Conservation (phyloP, 1,140 invertebrate genomes). For the Latrodectus geometricus region DNA sequence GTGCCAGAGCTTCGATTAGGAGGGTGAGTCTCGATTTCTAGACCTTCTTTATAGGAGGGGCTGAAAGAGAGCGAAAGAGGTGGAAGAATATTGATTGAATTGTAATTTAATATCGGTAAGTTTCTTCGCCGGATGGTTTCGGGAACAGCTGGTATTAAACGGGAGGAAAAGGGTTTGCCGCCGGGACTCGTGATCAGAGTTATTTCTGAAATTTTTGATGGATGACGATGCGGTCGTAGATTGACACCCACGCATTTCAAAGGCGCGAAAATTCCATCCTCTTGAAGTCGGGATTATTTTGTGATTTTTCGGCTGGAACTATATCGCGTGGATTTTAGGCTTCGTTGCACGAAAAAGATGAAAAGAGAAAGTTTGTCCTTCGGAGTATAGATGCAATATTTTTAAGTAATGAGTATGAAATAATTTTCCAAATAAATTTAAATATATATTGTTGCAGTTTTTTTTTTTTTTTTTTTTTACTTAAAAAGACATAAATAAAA, state of each 20-base stretch:
- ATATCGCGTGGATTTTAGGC: too few relatives aligned
- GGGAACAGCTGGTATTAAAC: slow-evolving; percentile 36
- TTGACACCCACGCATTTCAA: background rate
- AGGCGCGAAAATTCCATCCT: too few relatives aligned
- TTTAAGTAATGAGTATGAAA: too few relatives aligned
- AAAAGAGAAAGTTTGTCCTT: too few relatives aligned
- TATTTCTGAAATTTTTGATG: slow-evolving; percentile 20
- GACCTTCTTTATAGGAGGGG: background rate
- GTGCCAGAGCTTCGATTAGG: slow-evolving; percentile 40
- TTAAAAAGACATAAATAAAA: too few relatives aligned
- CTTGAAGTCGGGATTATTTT: too few relatives aligned
- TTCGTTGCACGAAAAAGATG: too few relatives aligned
- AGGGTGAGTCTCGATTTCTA: background rate
- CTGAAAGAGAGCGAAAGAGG: background rate
- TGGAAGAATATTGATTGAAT: slow-evolving; percentile 56
- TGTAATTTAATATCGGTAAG: slow-evolving; percentile 59
- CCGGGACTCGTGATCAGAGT: slow-evolving; percentile 4
- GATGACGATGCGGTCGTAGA: slow-evolving; percentile 5
- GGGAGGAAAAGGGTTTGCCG: background rate
- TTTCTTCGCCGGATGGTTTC: slow-evolving; percentile 19
- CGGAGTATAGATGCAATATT: too few relatives aligned
- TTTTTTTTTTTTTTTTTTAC: too few relatives aligned
- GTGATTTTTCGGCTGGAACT: too few relatives aligned
- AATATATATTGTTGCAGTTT: too few relatives aligned
- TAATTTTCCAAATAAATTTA: too few relatives aligned